Conservation (phyloP, 2,113 vertebrate genomes). For the Poeciliopsis occidentalis region DNA sequence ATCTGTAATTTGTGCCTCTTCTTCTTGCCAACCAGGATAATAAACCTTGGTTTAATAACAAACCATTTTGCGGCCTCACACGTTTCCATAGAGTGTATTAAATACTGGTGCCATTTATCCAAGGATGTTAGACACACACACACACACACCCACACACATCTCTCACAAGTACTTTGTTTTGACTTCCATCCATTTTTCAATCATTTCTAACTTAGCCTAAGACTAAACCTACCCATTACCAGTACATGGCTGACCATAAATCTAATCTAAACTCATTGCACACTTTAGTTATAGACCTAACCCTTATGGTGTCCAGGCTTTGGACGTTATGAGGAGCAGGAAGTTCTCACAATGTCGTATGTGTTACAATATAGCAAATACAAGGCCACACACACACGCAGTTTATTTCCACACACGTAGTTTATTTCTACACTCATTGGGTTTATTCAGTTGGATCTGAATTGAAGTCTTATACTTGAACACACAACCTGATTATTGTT, state of each 20-base stretch:
- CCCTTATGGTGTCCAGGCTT: too few species aligned
- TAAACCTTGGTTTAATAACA: slow-evolving; percentile 70
- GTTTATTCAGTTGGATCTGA: slow-evolving; percentile 28
- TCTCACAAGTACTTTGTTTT: too few species aligned
- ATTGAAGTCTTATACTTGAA: slow-evolving; percentile 25
- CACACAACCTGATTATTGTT: slow-evolving; percentile 15
- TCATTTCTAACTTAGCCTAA: too few species aligned
- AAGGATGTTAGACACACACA: slow-evolving; percentile 2
- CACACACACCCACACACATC: neutral
- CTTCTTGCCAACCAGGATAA: slow-evolving; percentile 29
- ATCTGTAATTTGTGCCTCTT: slow-evolving; percentile 64
- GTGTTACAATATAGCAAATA: too few species aligned
- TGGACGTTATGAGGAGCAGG: too few species aligned
- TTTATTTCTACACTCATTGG: slow-evolving; percentile 11
- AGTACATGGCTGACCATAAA: too few species aligned
- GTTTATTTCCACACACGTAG: neutral
- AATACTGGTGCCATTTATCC: slow-evolving; percentile 26
- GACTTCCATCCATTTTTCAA: too few species aligned
- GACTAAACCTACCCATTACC: too few species aligned
- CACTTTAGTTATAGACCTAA: too few species aligned
- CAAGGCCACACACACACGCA: neutral
- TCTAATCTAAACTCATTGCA: too few species aligned
- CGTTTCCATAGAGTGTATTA: slow-evolving; percentile 22
- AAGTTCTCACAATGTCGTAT: too few species aligned
- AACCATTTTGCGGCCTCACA: slow-evolving; percentile 13